phyloP scores from a whole-genome alignment of 2,888 invertebrate species.

The Linnaemya vulpina region DNA sequence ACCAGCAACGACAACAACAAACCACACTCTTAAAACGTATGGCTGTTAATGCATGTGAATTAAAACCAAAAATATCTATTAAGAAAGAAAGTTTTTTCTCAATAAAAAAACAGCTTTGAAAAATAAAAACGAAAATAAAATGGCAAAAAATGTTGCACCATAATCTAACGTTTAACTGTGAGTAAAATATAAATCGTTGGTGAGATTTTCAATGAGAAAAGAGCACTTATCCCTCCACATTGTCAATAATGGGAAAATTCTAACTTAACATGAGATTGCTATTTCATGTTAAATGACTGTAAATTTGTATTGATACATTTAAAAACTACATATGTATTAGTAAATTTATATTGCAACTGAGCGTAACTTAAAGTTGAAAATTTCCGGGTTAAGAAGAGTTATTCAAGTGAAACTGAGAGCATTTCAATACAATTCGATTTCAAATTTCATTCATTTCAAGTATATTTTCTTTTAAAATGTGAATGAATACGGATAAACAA shows the following conservation, averaged over 20 bases:
- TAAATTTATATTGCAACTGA: not conserved
- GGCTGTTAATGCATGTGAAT: conserved; percentile 53
- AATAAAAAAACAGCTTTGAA: not conserved
- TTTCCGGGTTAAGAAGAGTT: no score
- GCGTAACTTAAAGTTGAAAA: not conserved
- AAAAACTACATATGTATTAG: conserved; percentile 1
- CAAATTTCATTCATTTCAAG: no score
- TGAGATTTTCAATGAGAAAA: conserved; percentile 1
- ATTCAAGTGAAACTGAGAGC: no score
- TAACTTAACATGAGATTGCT: conserved; percentile 2
- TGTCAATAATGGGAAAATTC: conserved; percentile 1
- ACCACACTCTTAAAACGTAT: conserved; percentile 47
- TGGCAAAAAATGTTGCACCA: conserved; percentile 16
- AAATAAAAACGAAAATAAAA: conserved; percentile 16
- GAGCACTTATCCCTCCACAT: not conserved
- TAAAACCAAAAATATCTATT: conserved; percentile 62
- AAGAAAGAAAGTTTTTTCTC: conserved; percentile 43
- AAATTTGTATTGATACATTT: conserved; percentile 1
- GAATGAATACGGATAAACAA: no score
- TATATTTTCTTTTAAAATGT: no score
- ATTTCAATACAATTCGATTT: no score
- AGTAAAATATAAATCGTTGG: conserved; percentile 5
- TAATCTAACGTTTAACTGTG: conserved; percentile 1
- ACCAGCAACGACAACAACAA: conserved; percentile 40
- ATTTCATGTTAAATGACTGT: conserved; percentile 14